phyloP scores from a whole-genome alignment of 2,888 invertebrate species.

The Athalia cordata region DNA sequence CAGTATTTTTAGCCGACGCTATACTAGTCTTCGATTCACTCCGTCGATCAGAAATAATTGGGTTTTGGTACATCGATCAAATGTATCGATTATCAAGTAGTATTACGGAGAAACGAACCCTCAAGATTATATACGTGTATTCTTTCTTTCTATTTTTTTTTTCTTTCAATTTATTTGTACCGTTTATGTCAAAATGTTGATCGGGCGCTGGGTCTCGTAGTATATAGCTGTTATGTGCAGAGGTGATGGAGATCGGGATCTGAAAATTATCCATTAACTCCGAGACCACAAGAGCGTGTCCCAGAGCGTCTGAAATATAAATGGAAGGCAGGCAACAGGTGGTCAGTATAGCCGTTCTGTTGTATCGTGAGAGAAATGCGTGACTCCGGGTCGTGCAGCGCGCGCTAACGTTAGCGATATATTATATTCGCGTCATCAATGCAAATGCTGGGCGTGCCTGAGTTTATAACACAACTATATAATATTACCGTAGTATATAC shows the following conservation, averaged over 20 bases:
- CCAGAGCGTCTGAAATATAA: constrained; percentile 67
- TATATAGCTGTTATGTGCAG: background rate
- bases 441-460: constrained; percentile 68
- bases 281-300: constrained; percentile 21
- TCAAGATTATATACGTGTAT: too few relatives aligned
- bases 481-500: constrained; percentile 52
- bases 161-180: too few relatives aligned
- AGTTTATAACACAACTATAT: constrained; percentile 62
- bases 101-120: too few relatives aligned
- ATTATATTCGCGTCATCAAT: constrained; percentile 70
- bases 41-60: too few relatives aligned
- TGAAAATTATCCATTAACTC: constrained; percentile 24
- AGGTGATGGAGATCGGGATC: constrained; percentile 2
- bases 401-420: constrained; percentile 61
- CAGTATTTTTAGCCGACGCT: too few relatives aligned
- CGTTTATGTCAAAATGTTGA: too few relatives aligned
- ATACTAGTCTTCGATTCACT: too few relatives aligned
- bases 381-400: constrained; percentile 55
- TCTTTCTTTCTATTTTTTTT: too few relatives aligned
- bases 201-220: too few relatives aligned
- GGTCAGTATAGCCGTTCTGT: constrained; percentile 65
- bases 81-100: too few relatives aligned
- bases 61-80: too few relatives aligned
- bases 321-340: constrained; percentile 72
- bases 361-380: constrained; percentile 65